Percentiles rank a stretch among this genome's conserved stretches.
Evolutionary conservation across 2,797 vertebrate species (phyloP).

Genomic region (Anableps anableps): DNA sequence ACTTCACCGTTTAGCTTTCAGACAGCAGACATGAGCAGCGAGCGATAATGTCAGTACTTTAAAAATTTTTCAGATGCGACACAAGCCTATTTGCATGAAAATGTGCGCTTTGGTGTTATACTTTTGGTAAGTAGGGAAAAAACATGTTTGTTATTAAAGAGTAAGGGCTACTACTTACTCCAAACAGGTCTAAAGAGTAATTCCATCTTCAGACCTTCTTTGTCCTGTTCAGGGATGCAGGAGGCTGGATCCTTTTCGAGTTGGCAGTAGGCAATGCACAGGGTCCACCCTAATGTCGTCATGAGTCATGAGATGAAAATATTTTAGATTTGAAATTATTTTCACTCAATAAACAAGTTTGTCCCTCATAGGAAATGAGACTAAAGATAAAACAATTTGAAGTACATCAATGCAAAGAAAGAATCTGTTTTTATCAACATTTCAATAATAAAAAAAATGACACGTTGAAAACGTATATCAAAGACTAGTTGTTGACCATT

Average conservation of each 20-base stretch:
- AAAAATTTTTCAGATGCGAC: slow-evolving; percentile 63
- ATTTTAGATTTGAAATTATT: neutral
- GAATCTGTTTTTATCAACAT: neutral
- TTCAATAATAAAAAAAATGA: neutral
- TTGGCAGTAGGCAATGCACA: neutral
- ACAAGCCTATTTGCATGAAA: slow-evolving; percentile 60
- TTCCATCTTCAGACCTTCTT: neutral
- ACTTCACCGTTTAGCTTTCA: slow-evolving; percentile 64
- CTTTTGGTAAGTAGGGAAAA: slow-evolving; percentile 29
- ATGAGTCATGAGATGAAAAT: neutral
- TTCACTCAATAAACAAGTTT: neutral
- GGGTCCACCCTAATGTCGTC: neutral
- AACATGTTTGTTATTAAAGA: slow-evolving; percentile 45
- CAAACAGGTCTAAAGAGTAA: neutral
- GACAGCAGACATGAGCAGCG: slow-evolving; percentile 48
- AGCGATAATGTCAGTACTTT: slow-evolving; percentile 57
- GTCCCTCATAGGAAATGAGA: neutral
- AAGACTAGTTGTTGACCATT: neutral
- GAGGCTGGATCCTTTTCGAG: neutral
- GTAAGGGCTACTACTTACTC: slow-evolving; percentile 49
- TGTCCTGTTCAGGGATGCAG: neutral
- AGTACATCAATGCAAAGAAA: no score
- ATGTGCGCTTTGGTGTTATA: slow-evolving; percentile 52
- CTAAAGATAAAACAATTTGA: neutral
- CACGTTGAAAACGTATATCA: neutral